phyloP scores from a whole-genome alignment of 2,797 vertebrate species.

The Rhadinocentrus ornatus region DNA sequence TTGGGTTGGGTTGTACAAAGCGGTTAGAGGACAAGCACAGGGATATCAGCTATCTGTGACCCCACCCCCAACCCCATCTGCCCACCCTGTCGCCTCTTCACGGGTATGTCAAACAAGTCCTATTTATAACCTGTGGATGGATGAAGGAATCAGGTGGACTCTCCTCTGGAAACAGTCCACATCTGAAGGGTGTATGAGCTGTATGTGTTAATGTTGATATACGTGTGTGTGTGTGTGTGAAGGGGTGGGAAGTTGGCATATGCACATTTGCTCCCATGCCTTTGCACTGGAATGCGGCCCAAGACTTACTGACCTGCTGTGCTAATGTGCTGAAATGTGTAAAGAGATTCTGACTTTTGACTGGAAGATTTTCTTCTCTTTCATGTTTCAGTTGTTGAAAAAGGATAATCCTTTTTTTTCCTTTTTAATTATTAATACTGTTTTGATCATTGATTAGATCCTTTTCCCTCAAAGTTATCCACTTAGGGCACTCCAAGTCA shows the following conservation, averaged over 20 bases:
- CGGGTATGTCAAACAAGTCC: slow-evolving; percentile 77
- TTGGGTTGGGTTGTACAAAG: slow-evolving; percentile 45
- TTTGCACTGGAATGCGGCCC: slow-evolving; percentile 25
- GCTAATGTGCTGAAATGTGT: slow-evolving; percentile 33
- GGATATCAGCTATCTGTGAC: slow-evolving; percentile 78
- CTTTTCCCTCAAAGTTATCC: neutral
- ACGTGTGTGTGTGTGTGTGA: slow-evolving; percentile 10
- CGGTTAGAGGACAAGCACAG: slow-evolving; percentile 69
- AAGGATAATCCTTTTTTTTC: neutral
- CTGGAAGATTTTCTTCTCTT: neutral
- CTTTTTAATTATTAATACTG: neutral
- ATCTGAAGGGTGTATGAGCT: slow-evolving; percentile 53
- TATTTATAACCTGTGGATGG: slow-evolving; percentile 86
- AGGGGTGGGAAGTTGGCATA: slow-evolving; percentile 9
- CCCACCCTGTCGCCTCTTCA: slow-evolving; percentile 60
- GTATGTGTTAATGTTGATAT: slow-evolving; percentile 36
- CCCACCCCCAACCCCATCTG: slow-evolving; percentile 51
- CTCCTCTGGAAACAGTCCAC: slow-evolving; percentile 66
- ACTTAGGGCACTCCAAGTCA: neutral
- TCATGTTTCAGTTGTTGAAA: neutral
- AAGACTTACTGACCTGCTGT: slow-evolving; percentile 17
- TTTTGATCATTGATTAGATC: neutral
- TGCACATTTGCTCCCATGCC: slow-evolving; percentile 26
- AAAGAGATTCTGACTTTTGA: neutral
- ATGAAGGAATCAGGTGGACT: slow-evolving; percentile 83